Percentiles rank a stretch among this genome's conserved stretches.
Conservation (phyloP, 2,113 vertebrate genomes). For the Brachirus orientalis region DNA sequence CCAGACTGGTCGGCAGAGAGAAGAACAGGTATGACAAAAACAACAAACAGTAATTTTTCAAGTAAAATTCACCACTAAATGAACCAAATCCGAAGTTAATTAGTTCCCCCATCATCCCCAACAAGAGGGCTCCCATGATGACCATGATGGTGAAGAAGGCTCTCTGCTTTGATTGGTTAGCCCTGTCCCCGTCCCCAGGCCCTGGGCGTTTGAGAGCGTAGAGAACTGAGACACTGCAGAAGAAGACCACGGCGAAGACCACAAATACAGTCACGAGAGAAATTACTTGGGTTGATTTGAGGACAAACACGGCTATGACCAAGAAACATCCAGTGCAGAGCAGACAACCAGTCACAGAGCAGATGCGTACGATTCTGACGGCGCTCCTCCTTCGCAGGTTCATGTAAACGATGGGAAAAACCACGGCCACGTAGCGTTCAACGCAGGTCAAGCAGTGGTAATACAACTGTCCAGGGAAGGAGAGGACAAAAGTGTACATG, state of each 20-base stretch:
- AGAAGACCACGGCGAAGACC: background rate
- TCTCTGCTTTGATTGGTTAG: conserved; percentile 10
- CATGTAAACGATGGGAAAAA: conserved; percentile 30
- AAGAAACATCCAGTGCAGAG: accelerated
- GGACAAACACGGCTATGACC: accelerated
- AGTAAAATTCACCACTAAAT: background rate
- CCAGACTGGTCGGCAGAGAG: conserved; percentile 9
- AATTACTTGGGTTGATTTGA: too few relatives aligned
- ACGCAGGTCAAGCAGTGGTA: conserved; percentile 21
- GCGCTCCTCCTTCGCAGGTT: background rate
- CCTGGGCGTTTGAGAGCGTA: conserved; percentile 9
- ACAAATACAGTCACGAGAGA: too few relatives aligned
- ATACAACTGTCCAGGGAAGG: background rate
- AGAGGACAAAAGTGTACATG: accelerated
- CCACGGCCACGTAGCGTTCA: conserved; percentile 36
- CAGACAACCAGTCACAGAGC: conserved; percentile 10
- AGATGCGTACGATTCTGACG: background rate
- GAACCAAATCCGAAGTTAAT: accelerated
- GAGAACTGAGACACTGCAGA: conserved; percentile 41
- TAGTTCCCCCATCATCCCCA: background rate
- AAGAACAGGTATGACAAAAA: background rate
- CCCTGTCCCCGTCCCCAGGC: conserved; percentile 1
- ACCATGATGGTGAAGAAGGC: conserved; percentile 14
- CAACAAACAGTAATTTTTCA: background rate
- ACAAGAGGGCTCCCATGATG: background rate